Conservation (phyloP, 2,113 vertebrate species). For the Scortum barcoo region DNA sequence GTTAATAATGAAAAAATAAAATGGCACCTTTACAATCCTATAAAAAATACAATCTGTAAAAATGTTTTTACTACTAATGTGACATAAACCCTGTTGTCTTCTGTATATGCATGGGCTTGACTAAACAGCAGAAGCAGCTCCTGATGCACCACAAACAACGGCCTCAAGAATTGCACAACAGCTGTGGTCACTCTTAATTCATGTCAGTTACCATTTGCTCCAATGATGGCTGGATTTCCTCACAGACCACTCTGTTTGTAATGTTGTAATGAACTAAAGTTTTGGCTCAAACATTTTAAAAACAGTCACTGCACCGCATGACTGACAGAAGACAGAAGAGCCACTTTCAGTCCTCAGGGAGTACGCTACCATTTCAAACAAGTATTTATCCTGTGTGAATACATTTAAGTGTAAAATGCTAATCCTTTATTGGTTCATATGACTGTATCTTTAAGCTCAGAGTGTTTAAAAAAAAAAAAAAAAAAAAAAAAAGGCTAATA, state of each 20-base stretch:
- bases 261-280: too few relatives aligned
- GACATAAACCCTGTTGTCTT: background rate
- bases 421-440: background rate
- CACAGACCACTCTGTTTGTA: background rate
- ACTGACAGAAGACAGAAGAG: background rate
- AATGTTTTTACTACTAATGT: background rate
- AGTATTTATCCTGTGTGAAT: background rate
- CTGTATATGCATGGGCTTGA: background rate
- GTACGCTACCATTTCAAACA: background rate
- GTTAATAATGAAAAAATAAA: background rate
- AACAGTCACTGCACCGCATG: background rate
- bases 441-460: background rate
- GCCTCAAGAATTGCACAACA: background rate
- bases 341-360: background rate
- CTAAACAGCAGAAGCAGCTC: background rate
- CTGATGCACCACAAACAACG: background rate
- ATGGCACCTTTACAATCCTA: background rate
- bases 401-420: background rate
- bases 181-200: background rate
- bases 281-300: too few relatives aligned
- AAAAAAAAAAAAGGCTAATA: slow-evolving; percentile 14
- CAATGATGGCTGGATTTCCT: background rate
- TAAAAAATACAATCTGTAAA: background rate
- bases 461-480: too few relatives aligned
- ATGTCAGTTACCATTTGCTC: background rate